A percentile compares a stretch with the other conserved stretches of the same genome.
Conservation (phyloP, 2,113 vertebrate species). For the Lepisosteus oculatus region DNA sequence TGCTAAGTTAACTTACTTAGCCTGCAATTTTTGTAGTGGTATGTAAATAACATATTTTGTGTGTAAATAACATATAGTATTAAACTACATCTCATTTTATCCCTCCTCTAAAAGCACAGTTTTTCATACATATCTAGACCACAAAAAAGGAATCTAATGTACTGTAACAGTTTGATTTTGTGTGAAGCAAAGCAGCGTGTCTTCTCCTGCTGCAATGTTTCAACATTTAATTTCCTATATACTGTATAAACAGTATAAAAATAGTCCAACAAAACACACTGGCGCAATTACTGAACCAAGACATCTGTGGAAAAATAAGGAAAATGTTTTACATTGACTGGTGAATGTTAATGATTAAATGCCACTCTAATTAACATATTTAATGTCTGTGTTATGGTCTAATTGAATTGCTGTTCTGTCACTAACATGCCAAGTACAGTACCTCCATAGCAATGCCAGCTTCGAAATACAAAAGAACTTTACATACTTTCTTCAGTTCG, state of each 20-base stretch:
- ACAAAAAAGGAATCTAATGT: constrained; percentile 29
- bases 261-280: constrained; percentile 34
- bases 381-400: no score
- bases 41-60: no score
- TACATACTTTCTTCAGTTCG: constrained; percentile 11
- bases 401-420: no score
- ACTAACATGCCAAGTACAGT: no score
- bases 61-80: no score
- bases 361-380: constrained; percentile 35
- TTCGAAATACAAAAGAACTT: no score
- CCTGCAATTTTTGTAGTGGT: no score
- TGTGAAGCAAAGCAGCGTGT: constrained; percentile 26
- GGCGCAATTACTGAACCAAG: constrained; percentile 30
- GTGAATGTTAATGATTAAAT: constrained; percentile 33
- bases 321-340: constrained; percentile 28
- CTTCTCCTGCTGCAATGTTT: constrained; percentile 36
- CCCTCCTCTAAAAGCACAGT: no score
- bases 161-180: constrained; percentile 21
- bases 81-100: no score
- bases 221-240: constrained; percentile 23
- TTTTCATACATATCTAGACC: constrained; percentile 20
- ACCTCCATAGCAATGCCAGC: no score
- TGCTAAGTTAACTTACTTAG: no score
- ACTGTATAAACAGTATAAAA: constrained; percentile 20
- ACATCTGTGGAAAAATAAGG: constrained; percentile 42